Base-by-base conservation (phyloP, 2,888 invertebrate species). In the Glomeris marginata region DNA sequence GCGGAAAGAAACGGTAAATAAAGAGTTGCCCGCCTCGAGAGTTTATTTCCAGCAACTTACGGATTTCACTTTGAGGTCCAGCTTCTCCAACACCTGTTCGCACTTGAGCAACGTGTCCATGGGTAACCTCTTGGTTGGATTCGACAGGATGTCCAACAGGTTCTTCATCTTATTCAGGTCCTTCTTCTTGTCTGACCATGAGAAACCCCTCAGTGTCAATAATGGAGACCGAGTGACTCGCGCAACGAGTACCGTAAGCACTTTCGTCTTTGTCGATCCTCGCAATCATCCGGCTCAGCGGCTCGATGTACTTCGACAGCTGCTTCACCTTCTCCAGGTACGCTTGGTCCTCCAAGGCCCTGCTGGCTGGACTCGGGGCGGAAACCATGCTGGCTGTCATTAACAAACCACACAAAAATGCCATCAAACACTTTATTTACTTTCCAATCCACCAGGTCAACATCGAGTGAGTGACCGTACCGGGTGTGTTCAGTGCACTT, bases 281-380 rank as follows among this genome's bases (percentile, higher is more conserved):
- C 48, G 84, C 80, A 57, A 95, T 87, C 84, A 92, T 90, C 54
- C 86, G 76, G 43, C 86, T 74, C 21, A 95, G 70, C 0, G 94
- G 91, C 61, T 92, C 94, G 57, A 94, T 88, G 64, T 90, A 95
- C 68, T 88, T 90, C 59, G 85, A 86, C 33, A 95, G 74, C 63
- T 92, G 88, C 33, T 87, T 78, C 52, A 92, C 84, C 68, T 94
- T 95, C 63, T 94, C 94, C 48, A 88, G 70, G 64, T 94, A 95
- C 1, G 84, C 81, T 49, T 85, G 85, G 60, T 94, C 92, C 59
- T 94, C 92, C 55, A 37, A 61, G 52, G 46, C 45, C 44, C 57
- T 45, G 8, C 58, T 58, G 1, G 60, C 63, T 11, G 61, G 63
- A 37, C 60, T 66, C 1, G 58, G 61, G 15, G 41, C 50, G 1